Evolutionary conservation across 2,797 vertebrate genomes (phyloP).

Genomic region (Hapalemur alaotrensis): DNA sequence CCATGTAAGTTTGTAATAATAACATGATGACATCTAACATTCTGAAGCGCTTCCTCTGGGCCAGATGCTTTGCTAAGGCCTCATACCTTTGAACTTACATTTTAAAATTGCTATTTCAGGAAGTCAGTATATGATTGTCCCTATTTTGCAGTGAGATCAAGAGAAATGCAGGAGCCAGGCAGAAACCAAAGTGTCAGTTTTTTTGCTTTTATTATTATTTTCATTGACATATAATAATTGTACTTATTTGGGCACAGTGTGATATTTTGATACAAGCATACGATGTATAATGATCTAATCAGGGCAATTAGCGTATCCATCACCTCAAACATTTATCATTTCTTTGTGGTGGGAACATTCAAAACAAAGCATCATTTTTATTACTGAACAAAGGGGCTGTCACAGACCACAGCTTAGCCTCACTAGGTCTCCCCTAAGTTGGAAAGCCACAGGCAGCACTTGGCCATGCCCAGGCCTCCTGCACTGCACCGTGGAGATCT

Average conservation of each 20-base stretch:
- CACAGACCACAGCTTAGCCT: not conserved
- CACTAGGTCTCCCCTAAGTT: too few relatives aligned
- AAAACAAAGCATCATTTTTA: not conserved
- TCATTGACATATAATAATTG: not conserved
- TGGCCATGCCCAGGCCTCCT: not conserved
- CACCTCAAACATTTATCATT: not conserved
- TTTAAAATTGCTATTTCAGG: accelerated
- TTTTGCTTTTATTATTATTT: not conserved
- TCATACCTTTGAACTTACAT: accelerated
- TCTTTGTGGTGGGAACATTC: not conserved
- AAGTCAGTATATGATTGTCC: accelerated
- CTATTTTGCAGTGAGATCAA: not conserved
- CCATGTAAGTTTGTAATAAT: not conserved
- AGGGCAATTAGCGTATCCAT: not conserved
- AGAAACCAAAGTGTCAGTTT: not conserved
- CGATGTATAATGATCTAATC: not conserved
- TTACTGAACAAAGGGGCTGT: not conserved
- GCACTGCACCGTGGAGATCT: not conserved
- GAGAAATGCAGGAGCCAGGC: not conserved
- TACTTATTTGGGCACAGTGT: not conserved
- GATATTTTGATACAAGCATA: not conserved
- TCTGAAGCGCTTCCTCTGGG: not conserved
- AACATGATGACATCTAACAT: accelerated
- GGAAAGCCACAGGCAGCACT: not conserved
- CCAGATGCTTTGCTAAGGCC: not conserved